These are phyloP conservation scores for Ianthella basta DNA, from an alignment of 37 sponge, comb jelly and placozoan genomes.

Conservation along the genomic window DNA sequence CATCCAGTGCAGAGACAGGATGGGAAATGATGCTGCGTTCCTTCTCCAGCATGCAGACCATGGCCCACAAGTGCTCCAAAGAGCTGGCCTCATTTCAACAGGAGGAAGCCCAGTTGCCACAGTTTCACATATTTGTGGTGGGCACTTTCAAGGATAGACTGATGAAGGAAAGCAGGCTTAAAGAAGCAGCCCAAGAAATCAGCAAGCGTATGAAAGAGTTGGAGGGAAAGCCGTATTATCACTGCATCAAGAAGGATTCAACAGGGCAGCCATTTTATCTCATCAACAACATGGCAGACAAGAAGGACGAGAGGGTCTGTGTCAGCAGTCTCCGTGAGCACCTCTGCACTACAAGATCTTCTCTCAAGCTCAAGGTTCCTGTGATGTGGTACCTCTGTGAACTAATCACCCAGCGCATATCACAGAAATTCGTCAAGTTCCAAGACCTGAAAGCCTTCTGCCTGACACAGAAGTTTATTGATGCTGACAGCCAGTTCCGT, in stretches of 20 bases:
- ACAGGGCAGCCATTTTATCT: neutral
- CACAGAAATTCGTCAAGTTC: neutral
- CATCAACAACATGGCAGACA: neutral
- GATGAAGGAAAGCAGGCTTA: neutral
- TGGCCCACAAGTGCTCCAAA: constrained; percentile 1
- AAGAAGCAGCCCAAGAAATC: neutral
- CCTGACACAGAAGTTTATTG: neutral
- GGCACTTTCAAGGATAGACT: constrained; percentile 12
- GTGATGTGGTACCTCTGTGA: constrained; percentile 1
- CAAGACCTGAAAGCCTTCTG: neutral
- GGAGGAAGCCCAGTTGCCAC: neutral
- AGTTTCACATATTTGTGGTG: neutral
- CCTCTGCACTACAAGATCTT: neutral
- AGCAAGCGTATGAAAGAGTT: neutral
- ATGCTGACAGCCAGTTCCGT: neutral
- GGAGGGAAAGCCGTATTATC: neutral
- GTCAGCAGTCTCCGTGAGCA: neutral
- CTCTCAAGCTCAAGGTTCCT: neutral
- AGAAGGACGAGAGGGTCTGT: neutral
- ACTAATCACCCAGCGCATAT: neutral
- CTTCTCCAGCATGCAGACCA: constrained; percentile 11
- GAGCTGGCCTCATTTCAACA: constrained; percentile 4
- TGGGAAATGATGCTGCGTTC: constrained; percentile 1
- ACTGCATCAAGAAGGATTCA: neutral
- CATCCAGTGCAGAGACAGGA: neutral